Evolutionary conservation across 2,888 invertebrate genomes (phyloP), one percentile per base, ranked within the genome.

Genomic region (Sceliomorpha sp.): DNA sequence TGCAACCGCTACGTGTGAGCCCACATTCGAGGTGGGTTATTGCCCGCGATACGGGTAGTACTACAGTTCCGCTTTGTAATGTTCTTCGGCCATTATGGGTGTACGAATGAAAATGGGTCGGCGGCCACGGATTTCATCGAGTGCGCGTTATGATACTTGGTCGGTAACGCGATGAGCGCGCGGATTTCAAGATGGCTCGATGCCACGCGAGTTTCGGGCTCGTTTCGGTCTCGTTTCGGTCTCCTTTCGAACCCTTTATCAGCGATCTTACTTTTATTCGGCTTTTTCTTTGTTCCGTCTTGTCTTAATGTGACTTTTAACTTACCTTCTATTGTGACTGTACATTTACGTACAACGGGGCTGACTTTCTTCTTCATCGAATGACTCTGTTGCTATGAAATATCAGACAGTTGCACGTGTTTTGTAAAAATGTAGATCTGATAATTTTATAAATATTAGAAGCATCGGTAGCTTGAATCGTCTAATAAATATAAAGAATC

Each of bases 1-100:
- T 47, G 56, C 56, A 56, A 53, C 45, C 45, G 50, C 34, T 48
- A 12, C 27, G 44, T 9, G 31, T 45, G 45, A 34, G 37, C 37
- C 60, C 48, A 56, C 50, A 68, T 56, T 68, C 66, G 72, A 76
- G 73, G 70, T 76, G 73, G 71, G 76, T 75, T 75, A 76, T 75
- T 72, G 73, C 67, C 70, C 70, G 56, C 58, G 60, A 60, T 66
- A 58, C 70, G 62, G 59, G 69, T 40, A 55, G 69, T 40, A 44
- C 60, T 63, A 44, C 66, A 50, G 48, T 70, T 68, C 62, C 71
- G 70, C 55, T 62, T 68, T 69, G 68, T 69, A 72, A 67, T 63
- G 71, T 74, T 68, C 55, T 53, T 53, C 50, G 12, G 15, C 24
- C 44, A 37, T 44, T 32, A 29, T 29, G 40, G 44, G 40, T 15